Evolutionary conservation across 92 coral and sea anemone genomes (phyloP).

Genomic region (Paramuricea clavata): DNA sequence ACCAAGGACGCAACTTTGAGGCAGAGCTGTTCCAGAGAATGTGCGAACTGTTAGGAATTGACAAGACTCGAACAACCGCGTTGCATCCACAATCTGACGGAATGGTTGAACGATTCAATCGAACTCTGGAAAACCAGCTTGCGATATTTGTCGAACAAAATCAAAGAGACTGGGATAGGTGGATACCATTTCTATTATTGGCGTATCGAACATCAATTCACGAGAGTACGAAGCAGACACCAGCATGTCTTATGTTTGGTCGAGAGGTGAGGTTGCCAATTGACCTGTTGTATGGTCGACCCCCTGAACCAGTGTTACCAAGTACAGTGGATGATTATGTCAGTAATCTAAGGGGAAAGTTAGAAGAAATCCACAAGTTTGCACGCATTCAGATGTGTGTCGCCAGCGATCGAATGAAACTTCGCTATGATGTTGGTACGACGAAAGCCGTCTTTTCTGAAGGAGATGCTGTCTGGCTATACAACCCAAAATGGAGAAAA

Average conservation of each 20-base stretch:
- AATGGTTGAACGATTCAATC: constrained; percentile 48
- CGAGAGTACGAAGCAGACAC: neutral
- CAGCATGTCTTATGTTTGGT: neutral
- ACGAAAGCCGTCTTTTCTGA: neutral
- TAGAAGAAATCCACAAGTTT: neutral
- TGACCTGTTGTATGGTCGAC: constrained; percentile 31
- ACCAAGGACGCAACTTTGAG: constrained; percentile 59
- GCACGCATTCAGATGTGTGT: neutral
- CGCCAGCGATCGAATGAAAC: neutral
- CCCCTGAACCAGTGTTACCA: neutral
- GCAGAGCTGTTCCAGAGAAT: neutral
- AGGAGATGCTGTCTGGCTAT: constrained; percentile 32
- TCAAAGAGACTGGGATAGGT: too few relatives aligned
- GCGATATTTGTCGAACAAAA: constrained; percentile 40
- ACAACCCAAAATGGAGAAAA: constrained; percentile 52
- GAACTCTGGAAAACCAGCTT: constrained; percentile 32
- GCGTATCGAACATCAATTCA: constrained; percentile 21
- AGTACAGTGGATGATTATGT: neutral
- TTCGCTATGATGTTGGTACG: neutral
- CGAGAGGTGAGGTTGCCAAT: neutral
- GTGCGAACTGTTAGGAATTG: constrained; percentile 37
- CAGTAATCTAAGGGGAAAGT: neutral
- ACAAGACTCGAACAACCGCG: constrained; percentile 62
- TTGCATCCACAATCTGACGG: constrained; percentile 56
- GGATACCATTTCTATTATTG: too few relatives aligned